These are phyloP conservation scores for Craniophora ligustri DNA, from an alignment of 2,888 invertebrate genomes.

Conservation along the genomic window DNA sequence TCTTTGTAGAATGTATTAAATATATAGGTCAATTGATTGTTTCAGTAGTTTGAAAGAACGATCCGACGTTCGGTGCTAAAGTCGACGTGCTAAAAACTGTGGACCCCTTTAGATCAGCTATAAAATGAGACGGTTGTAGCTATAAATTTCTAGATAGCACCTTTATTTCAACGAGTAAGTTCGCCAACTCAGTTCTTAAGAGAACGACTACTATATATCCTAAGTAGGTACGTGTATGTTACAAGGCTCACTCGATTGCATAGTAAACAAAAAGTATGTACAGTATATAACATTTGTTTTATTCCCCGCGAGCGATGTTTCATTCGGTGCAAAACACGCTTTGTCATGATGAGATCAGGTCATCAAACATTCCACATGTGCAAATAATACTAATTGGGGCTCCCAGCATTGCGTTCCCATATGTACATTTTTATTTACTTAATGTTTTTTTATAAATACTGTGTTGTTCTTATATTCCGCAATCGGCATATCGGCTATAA, in stretches of 20 bases:
- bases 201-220: background rate
- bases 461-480: too few relatives aligned
- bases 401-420: too few relatives aligned
- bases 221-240: constrained; percentile 4
- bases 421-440: too few relatives aligned
- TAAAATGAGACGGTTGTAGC: constrained; percentile 41
- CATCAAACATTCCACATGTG: too few relatives aligned
- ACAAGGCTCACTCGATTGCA: background rate
- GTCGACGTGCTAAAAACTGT: constrained; percentile 30
- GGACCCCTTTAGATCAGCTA: constrained; percentile 43
- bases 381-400: too few relatives aligned
- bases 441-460: too few relatives aligned
- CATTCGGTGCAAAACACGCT: too few relatives aligned
- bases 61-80: constrained; percentile 16
- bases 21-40: background rate
- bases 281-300: constrained; percentile 3
- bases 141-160: constrained; percentile 49
- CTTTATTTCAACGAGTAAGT: constrained; percentile 26
- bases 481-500: too few relatives aligned
- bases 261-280: background rate
- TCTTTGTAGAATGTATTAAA: background rate
- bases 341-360: too few relatives aligned
- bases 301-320: too few relatives aligned
- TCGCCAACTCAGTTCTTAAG: constrained; percentile 2
- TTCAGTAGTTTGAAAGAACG: constrained; percentile 16